Evolutionary conservation across 2,113 vertebrate genomes (phyloP), one percentile per base, ranked within the genome.

Genomic region (Dicrurus megarhynchus): DNA sequence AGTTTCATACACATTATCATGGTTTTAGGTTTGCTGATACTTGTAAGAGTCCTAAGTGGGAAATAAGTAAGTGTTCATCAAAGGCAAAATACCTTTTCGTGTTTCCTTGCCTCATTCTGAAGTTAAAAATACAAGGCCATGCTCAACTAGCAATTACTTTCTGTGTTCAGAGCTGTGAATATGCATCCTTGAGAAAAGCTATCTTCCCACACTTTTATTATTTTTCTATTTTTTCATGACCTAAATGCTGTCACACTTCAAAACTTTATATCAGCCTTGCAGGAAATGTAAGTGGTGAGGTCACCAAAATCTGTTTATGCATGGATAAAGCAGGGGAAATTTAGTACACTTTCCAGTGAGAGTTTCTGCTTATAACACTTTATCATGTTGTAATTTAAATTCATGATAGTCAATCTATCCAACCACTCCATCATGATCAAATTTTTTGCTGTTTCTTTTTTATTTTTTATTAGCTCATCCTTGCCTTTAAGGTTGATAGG

Each of bases 181-280:
- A 69, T 39, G 47, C 14, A 59, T 95, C 92, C 50, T 64, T 75
- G 60, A 84, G 80, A 74, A 53, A 93, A 89, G 50, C 10, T 93
- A 46, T 87, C 91, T 79, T 92, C 87, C 80, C 63, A 82, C 64
- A 55, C 50, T 95, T 97, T 79, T 90, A 90, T 84, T 76, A 64
- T 93, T 95, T 92, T 97, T 81, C 35, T 89, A 23, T 67, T 93
- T 84, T 46, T 88, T 76, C 44, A 59, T 76, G 10, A 46, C 65
- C 76, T 97, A 95, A 94, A 95, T 97, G 35, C 63, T 92, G 57
- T 23, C 41, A 81, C 28, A 93, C 44, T 87, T 96, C 73, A 94
- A 61, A 93, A 78, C 8, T 95, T 96, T 84, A 90, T 75, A 63
- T 32, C 52, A 90, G 73, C 73, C 60, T 84, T 94, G 74, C 95